A percentile compares a stretch with the other conserved stretches of the same genome.
phyloP scores from a whole-genome alignment of 2,113 vertebrate genomes.

The Steatornis caripensis region DNA sequence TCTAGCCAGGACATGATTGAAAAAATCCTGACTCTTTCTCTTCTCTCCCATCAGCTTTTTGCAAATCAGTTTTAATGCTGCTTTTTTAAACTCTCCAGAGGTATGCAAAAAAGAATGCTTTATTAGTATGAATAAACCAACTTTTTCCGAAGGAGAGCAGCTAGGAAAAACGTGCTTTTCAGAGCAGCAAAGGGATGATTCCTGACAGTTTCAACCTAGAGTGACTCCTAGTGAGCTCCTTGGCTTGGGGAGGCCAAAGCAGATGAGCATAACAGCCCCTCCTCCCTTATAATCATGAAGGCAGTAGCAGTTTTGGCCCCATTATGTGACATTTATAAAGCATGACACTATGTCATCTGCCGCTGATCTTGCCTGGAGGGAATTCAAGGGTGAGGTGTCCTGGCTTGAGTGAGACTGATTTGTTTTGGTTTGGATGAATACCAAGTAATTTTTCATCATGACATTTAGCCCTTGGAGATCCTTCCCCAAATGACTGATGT shows the following conservation, averaged over 20 bases:
- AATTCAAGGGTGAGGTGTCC: constrained; percentile 17
- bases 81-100: neutral
- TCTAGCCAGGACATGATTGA: neutral
- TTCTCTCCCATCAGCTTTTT: neutral
- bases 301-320: neutral
- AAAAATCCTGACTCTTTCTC: neutral
- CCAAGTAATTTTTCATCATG: neutral
- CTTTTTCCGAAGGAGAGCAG: neutral
- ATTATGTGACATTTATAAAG: neutral
- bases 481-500: neutral
- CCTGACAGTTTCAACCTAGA: neutral
- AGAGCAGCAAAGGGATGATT: neutral
- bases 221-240: neutral
- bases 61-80: neutral
- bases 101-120: neutral
- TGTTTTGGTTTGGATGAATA: neutral
- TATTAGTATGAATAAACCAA: neutral
- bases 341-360: neutral
- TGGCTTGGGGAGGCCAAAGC: neutral
- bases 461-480: neutral
- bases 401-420: neutral
- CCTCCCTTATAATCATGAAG: neutral
- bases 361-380: constrained; percentile 9
- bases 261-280: neutral
- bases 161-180: neutral